phyloP scores from a whole-genome alignment of 2,888 invertebrate genomes.

The Sarcophaga subvicina region DNA sequence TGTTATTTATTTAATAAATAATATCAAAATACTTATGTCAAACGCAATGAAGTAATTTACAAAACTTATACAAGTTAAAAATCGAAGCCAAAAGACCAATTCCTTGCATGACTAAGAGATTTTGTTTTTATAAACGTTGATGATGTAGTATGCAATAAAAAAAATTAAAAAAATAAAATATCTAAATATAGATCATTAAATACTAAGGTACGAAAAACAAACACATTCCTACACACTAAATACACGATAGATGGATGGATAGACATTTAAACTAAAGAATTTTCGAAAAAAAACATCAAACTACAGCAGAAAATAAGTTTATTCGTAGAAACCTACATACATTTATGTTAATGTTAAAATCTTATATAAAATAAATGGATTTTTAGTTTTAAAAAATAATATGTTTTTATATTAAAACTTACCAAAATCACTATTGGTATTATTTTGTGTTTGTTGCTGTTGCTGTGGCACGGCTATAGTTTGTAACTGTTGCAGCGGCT shows the following conservation, averaged over 20 bases:
- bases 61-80: slow-evolving; percentile 4
- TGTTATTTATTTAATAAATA: slow-evolving; percentile 17
- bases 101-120: slow-evolving; percentile 62
- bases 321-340: not conserved
- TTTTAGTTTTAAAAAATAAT: not conserved
- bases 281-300: slow-evolving; percentile 16
- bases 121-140: slow-evolving; percentile 35
- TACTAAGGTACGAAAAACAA: slow-evolving; percentile 58
- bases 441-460: slow-evolving; percentile 42
- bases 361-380: slow-evolving; percentile 41
- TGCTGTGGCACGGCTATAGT: slow-evolving; percentile 57
- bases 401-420: slow-evolving; percentile 34
- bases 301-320: not conserved
- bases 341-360: slow-evolving; percentile 16
- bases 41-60: not conserved
- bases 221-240: slow-evolving; percentile 26
- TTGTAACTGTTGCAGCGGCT: slow-evolving; percentile 50
- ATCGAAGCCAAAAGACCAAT: slow-evolving; percentile 7
- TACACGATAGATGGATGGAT: slow-evolving; percentile 23
- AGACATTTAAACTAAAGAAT: slow-evolving; percentile 37
- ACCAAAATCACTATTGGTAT: slow-evolving; percentile 65
- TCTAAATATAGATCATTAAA: slow-evolving; percentile 67
- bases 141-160: slow-evolving; percentile 59
- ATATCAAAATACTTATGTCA: not conserved
- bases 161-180: slow-evolving; percentile 42